A percentile compares a stretch with the other conserved stretches of the same genome.
phyloP scores from a whole-genome alignment of 2,113 vertebrate species.

The Notechis scutatus region DNA sequence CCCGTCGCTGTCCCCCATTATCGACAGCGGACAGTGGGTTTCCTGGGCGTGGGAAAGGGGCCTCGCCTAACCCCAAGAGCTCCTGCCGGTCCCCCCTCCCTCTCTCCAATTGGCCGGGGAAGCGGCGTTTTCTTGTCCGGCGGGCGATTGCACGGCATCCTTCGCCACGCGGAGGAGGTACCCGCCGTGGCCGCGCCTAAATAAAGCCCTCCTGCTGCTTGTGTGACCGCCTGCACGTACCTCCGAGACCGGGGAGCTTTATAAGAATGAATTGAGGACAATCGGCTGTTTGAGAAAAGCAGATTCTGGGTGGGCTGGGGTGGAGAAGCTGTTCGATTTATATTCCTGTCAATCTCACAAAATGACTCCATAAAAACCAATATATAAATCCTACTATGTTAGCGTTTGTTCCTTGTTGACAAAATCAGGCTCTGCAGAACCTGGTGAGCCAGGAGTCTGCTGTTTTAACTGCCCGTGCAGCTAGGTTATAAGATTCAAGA shows the following conservation, averaged over 20 bases:
- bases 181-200: not conserved
- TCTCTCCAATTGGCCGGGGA: not conserved
- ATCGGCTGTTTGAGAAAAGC: not conserved
- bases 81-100: not conserved
- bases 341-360: not conserved
- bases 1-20: not conserved
- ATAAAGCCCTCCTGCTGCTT: not conserved
- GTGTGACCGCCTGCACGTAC: conserved; percentile 24
- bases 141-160: not conserved
- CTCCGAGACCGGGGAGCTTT: no score
- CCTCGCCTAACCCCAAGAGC: not conserved
- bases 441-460: not conserved
- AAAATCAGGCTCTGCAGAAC: not conserved
- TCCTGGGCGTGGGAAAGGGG: not conserved
- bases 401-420: not conserved
- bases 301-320: not conserved
- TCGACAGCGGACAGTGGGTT: not conserved
- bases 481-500: not conserved
- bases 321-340: not conserved
- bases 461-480: not conserved
- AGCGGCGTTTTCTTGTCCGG: not conserved
- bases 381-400: not conserved
- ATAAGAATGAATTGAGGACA: not conserved
- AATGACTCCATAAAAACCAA: not conserved
- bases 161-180: not conserved